Conservation (phyloP, 2,888 invertebrate species). For the Himalopsyche kuldschensis region DNA sequence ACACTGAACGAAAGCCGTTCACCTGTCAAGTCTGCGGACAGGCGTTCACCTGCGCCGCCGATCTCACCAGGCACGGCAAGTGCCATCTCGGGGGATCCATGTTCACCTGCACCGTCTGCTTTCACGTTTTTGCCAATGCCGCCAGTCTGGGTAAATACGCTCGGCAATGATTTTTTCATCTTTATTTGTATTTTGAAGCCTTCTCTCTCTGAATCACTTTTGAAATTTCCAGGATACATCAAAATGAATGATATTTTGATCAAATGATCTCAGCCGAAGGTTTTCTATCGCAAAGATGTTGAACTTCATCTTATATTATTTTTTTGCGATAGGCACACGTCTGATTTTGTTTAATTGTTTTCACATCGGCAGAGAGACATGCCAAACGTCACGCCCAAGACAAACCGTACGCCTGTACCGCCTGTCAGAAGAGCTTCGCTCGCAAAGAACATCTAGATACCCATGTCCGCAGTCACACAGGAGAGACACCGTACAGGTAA, state of each 20-base stretch:
- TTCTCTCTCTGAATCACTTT: neutral
- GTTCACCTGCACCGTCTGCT: constrained; percentile 73
- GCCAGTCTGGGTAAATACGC: constrained; percentile 52
- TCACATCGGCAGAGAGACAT: constrained; percentile 63
- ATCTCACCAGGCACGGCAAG: constrained; percentile 80
- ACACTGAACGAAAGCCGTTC: constrained; percentile 83
- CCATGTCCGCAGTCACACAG: constrained; percentile 80
- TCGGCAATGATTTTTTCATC: neutral
- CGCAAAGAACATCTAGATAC: constrained; percentile 86
- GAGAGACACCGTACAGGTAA: constrained; percentile 77
- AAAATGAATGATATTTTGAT: no score
- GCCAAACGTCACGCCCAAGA: constrained; percentile 81
- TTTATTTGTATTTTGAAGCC: neutral
- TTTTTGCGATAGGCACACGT: neutral
- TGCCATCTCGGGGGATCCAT: constrained; percentile 79
- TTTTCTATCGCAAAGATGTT: no score
- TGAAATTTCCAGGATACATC: no score
- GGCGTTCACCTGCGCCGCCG: constrained; percentile 78
- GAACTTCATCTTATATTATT: neutral
- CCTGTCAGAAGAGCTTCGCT: constrained; percentile 84
- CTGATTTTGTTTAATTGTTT: neutral
- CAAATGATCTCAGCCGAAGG: no score
- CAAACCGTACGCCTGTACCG: constrained; percentile 82
- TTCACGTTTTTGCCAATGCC: constrained; percentile 74
- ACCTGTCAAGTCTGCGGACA: constrained; percentile 81